Conservation (phyloP, 2,888 invertebrate genomes). For the Drosophila paracracens region DNA sequence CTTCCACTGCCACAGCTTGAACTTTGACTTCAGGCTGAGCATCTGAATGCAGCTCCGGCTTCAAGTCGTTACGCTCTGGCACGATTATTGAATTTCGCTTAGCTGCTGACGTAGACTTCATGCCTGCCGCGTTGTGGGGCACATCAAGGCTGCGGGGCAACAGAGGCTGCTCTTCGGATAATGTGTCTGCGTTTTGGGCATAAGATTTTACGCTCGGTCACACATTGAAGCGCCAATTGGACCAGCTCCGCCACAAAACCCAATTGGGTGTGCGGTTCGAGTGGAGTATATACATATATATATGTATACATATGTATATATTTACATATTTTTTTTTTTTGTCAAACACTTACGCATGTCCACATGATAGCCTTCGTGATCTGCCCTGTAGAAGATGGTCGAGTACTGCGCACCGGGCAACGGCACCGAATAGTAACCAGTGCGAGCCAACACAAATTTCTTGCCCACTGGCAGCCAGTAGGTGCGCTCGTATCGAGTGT, state of each 20-base stretch:
- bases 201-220: conserved; percentile 61
- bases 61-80: conserved; percentile 61
- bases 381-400: conserved; percentile 81
- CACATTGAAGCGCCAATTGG: conserved; percentile 17
- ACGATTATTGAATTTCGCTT: conserved; percentile 73
- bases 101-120: conserved; percentile 44
- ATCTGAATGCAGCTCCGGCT: conserved; percentile 25
- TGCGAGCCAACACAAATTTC: conserved; percentile 72
- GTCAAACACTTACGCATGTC: conserved; percentile 59
- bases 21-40: conserved; percentile 35
- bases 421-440: conserved; percentile 80
- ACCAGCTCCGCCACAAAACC: neutral
- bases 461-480: conserved; percentile 71
- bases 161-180: conserved; percentile 64
- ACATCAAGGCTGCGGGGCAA: conserved; percentile 73
- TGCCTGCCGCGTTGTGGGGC: conserved; percentile 44
- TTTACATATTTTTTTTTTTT: neutral
- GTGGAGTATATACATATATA: neutral
- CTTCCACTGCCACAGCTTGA: conserved; percentile 32
- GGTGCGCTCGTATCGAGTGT: conserved; percentile 80
- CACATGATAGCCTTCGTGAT: conserved; percentile 79
- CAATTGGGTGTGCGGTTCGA: neutral
- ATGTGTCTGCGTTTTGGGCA: conserved; percentile 69
- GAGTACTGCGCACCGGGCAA: conserved; percentile 71
- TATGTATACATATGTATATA: no score